Evolutionary conservation across 1,140 invertebrate species (phyloP).

Genomic region (Triops longicaudatus): DNA sequence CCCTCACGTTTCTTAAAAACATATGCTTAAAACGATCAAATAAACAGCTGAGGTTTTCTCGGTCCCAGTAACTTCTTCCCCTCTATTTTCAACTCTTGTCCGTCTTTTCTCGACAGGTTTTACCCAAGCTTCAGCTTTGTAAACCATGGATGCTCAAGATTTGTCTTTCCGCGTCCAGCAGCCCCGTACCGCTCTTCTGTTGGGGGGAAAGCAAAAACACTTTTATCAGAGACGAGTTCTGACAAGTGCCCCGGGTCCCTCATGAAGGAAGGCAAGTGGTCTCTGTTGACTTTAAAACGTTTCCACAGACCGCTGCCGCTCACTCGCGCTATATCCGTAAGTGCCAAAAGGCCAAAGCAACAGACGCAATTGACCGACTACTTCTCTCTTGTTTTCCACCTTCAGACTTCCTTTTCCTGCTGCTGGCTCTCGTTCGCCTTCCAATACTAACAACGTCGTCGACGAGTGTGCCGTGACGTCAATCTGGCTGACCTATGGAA

Average conservation of each 20-base stretch:
- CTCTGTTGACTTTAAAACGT: neutral
- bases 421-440: neutral
- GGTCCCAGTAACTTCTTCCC: too few relatives aligned
- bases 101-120: too few relatives aligned
- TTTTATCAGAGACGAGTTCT: neutral
- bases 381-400: too few relatives aligned
- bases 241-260: neutral
- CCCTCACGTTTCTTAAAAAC: too few relatives aligned
- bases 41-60: too few relatives aligned
- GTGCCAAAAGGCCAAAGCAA: conserved; percentile 3
- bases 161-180: neutral
- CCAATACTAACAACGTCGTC: neutral
- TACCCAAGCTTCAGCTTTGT: too few relatives aligned
- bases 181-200: neutral
- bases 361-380: neutral
- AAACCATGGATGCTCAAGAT: neutral
- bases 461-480: neutral
- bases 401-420: neutral
- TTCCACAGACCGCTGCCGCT: neutral
- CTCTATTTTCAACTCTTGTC: too few relatives aligned
- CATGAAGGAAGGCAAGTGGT: conserved; percentile 9
- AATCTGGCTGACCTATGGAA: neutral
- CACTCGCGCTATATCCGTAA: neutral
- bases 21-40: too few relatives aligned
- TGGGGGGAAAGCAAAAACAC: neutral